A percentile compares a stretch with the other conserved stretches of the same genome.
phyloP scores from a whole-genome alignment of 1,140 invertebrate species.

The Calosoma granatense region DNA sequence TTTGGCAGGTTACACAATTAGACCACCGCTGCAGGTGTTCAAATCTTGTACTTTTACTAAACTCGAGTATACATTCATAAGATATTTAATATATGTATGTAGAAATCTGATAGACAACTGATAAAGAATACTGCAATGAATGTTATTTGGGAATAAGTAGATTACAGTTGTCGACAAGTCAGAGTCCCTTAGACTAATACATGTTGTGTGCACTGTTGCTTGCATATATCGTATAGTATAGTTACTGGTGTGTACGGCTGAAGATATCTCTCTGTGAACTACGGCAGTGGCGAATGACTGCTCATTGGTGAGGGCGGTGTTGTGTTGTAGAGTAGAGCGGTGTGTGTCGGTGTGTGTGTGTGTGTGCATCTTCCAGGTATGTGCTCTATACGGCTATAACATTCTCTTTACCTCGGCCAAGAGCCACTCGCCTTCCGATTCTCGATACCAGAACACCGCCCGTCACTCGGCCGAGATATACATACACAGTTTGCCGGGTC shows the following conservation, averaged over 20 bases:
- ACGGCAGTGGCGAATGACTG: neutral
- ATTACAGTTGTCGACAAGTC: too few species aligned
- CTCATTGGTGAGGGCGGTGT: neutral
- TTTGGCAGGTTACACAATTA: neutral
- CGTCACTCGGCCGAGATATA: neutral
- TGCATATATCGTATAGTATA: neutral
- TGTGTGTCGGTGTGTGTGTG: too few species aligned
- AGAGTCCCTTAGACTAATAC: too few species aligned
- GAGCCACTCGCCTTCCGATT: neutral
- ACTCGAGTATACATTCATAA: neutral
- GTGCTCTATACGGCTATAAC: constrained; percentile 7
- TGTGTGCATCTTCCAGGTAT: constrained; percentile 1
- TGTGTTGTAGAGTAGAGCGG: neutral
- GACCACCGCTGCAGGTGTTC: neutral
- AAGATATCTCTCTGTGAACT: neutral
- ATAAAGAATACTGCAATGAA: too few species aligned
- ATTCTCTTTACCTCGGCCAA: neutral
- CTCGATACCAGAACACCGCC: neutral
- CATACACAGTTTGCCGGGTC: neutral
- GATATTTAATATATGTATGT: neutral
- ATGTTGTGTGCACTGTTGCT: too few species aligned
- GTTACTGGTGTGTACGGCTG: too few species aligned
- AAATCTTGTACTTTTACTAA: neutral
- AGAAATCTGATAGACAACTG: neutral
- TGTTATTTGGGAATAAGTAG: too few species aligned